Conservation (phyloP, 2,113 vertebrate species). For the Sminthopsis crassicaudata region DNA sequence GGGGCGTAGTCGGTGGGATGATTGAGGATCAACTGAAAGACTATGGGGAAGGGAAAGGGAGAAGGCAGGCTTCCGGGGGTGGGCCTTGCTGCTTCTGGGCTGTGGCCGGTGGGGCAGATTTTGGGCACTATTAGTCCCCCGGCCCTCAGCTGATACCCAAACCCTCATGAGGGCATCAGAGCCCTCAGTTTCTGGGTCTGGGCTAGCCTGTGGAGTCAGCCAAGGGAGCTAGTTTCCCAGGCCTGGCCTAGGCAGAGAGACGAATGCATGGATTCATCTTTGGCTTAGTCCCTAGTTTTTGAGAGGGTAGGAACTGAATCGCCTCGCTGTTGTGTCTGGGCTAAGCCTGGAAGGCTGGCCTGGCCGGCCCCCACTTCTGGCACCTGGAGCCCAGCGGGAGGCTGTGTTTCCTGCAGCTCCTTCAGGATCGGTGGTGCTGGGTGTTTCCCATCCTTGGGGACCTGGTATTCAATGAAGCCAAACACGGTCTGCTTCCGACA, state of each 20-base stretch:
- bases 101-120: not conserved
- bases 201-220: no score
- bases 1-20: not conserved
- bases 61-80: not conserved
- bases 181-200: not conserved
- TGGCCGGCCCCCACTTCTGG: not conserved
- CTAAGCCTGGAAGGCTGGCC: not conserved
- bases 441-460: not conserved
- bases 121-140: not conserved
- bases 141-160: not conserved
- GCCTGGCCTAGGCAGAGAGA: not conserved
- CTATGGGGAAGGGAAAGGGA: not conserved
- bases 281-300: not conserved
- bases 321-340: not conserved
- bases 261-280: not conserved
- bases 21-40: not conserved
- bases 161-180: not conserved
- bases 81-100: not conserved
- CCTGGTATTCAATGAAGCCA: not conserved
- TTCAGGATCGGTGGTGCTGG: not conserved
- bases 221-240: no score
- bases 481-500: not conserved
- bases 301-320: not conserved
- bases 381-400: not conserved
- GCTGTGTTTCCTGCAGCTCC: not conserved